A percentile compares a stretch with the other conserved stretches of the same genome.
Conservation (phyloP, 2,113 vertebrate genomes). For the Anas platyrhynchos region DNA sequence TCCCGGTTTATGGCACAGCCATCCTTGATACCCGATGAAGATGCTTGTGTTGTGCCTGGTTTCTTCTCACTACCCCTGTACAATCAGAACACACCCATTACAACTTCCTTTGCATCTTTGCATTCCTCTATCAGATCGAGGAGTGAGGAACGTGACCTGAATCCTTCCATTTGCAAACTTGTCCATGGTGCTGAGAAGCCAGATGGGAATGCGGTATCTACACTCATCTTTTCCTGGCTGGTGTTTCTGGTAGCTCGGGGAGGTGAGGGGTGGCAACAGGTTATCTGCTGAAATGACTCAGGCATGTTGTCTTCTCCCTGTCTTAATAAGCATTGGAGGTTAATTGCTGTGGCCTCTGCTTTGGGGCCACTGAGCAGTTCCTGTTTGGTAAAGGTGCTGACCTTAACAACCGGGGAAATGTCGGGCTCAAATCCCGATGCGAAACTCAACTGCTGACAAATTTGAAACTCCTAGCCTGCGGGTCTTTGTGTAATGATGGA, state of each 20-base stretch:
- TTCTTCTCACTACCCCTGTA: background rate
- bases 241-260: background rate
- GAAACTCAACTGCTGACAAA: conserved; percentile 49
- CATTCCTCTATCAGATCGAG: background rate
- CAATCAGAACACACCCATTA: background rate
- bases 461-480: conserved; percentile 51
- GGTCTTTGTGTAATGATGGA: conserved; percentile 34
- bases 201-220: background rate
- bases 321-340: conserved; percentile 19
- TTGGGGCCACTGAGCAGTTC: conserved; percentile 2
- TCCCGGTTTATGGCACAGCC: background rate
- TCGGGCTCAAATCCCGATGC: background rate
- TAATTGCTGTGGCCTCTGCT: conserved; percentile 36
- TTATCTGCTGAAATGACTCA: background rate
- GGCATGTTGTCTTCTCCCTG: conserved; percentile 6
- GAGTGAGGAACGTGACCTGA: background rate
- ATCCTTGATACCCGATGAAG: background rate
- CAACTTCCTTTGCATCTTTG: background rate
- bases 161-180: background rate
- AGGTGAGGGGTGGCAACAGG: background rate
- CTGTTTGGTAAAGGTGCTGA: background rate
- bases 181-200: background rate
- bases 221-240: background rate
- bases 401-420: conserved; percentile 21
- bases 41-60: background rate